Evolutionary conservation across 2,797 vertebrate species (phyloP).

Genomic region (Scolopax bukidnonensis): DNA sequence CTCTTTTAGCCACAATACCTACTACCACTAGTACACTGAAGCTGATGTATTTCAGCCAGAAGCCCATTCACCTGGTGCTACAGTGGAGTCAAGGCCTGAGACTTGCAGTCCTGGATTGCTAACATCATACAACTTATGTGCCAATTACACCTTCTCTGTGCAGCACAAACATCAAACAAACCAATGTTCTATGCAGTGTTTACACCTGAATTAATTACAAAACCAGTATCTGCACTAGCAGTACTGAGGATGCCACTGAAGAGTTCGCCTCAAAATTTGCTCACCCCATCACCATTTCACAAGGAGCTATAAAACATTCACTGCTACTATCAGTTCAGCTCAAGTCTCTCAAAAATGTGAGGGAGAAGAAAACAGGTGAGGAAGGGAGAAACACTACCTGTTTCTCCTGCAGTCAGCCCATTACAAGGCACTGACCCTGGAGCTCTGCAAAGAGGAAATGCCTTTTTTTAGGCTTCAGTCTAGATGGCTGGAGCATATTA

Average conservation of each 20-base stretch:
- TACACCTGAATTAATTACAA: not conserved
- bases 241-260: not conserved
- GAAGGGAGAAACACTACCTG: not conserved
- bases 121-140: not conserved
- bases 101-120: not conserved
- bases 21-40: rapidly evolving
- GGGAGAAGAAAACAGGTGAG: not conserved
- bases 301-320: not conserved
- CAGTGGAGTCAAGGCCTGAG: not conserved
- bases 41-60: not conserved
- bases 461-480: not conserved
- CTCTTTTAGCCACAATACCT: not conserved
- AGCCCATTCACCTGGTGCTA: not conserved
- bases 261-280: not conserved
- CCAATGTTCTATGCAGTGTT: not conserved
- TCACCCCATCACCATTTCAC: not conserved
- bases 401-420: not conserved
- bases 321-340: not conserved
- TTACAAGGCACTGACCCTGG: not conserved
- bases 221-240: not conserved
- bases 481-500: rapidly evolving
- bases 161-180: not conserved
- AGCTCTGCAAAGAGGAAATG: not conserved
- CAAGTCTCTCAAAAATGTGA: not conserved
- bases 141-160: not conserved